These are phyloP conservation scores for Athalia cordata DNA, from an alignment of 2,888 invertebrate species.

Conservation along the genomic window DNA sequence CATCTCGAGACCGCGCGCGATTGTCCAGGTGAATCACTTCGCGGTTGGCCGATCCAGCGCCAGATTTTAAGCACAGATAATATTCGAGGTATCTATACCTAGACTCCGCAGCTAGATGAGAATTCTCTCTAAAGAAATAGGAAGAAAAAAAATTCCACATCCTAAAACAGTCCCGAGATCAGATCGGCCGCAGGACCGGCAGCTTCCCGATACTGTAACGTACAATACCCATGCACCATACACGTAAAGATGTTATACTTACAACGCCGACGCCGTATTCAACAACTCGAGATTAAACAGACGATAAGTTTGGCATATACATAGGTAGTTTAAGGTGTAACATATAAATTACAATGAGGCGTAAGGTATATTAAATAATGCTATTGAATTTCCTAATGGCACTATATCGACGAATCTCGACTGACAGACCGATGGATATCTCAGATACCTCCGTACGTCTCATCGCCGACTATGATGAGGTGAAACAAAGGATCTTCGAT, in stretches of 20 bases:
- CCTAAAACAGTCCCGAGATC: not conserved
- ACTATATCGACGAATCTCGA: slow-evolving; percentile 60
- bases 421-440: slow-evolving; percentile 56
- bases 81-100: not conserved
- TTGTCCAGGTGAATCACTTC: slow-evolving; percentile 20
- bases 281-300: too few species aligned
- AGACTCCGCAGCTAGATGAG: slow-evolving; percentile 1
- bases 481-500: slow-evolving; percentile 26
- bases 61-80: slow-evolving; percentile 16
- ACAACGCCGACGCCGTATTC: too few species aligned
- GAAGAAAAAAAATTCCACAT: slow-evolving; percentile 3
- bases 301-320: too few species aligned
- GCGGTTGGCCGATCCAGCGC: slow-evolving; percentile 31
- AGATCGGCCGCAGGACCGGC: not conserved
- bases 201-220: too few species aligned
- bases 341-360: not conserved
- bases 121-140: slow-evolving; percentile 9
- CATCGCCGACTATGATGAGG: not conserved
- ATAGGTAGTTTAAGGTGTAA: too few species aligned
- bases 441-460: slow-evolving; percentile 5
- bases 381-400: slow-evolving; percentile 68
- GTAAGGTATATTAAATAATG: slow-evolving; percentile 51
- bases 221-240: too few species aligned
- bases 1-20: slow-evolving; percentile 16
- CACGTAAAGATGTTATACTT: too few species aligned